Base-by-base conservation (phyloP, 2,113 vertebrate genomes). In the Oenanthe melanoleuca region DNA sequence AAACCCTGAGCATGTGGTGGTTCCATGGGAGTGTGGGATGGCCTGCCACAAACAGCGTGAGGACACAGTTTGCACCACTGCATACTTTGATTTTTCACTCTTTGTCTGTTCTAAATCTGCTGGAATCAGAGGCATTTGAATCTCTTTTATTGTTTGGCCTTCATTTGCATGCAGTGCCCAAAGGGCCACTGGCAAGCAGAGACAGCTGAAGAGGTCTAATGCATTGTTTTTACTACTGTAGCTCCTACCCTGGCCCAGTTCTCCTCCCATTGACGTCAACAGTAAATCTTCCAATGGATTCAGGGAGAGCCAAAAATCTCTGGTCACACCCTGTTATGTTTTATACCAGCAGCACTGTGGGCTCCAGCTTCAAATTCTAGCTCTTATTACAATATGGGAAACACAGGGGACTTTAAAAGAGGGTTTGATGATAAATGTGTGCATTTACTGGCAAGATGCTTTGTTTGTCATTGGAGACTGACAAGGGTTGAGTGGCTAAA, bases 271-370 rank as follows among this genome's bases (percentile, higher is more conserved):
- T 96, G 85, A 96, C 79, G 81, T 97, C 96, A 96, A 57, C 52
- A 60, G 67, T 78, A 96, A 79, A 92, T 95, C 95, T 90, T 91
- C 92, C 93, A 94, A 60, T 95, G 87, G 93, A 71, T 96, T 93
- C 75, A 82, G 53, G 50, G 53, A 78, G 65, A 89, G 89, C 94
- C 95, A 96, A 94, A 96, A 93, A 73, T 80, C 80, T 91, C 65
- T 55, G 79, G 40, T 78, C 91, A 93, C 67, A 85, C 92, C 79
- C 79, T 92, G 61, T 59, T 72, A 69, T 80, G 88, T 88, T 67
- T 90, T 93, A 80, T 56, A 63, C 78, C 60, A 85, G 47, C 47
- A 82, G 26, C 37, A 53, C 37, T 80, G 47, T 37, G 60, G 66
- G 55, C 33, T 95, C 37, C 61, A 65, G 85, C 26, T 92, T 70